Percentiles rank a stretch among this genome's conserved stretches.
Conservation (phyloP, 2,113 vertebrate species). For the Aplodontia rufa region DNA sequence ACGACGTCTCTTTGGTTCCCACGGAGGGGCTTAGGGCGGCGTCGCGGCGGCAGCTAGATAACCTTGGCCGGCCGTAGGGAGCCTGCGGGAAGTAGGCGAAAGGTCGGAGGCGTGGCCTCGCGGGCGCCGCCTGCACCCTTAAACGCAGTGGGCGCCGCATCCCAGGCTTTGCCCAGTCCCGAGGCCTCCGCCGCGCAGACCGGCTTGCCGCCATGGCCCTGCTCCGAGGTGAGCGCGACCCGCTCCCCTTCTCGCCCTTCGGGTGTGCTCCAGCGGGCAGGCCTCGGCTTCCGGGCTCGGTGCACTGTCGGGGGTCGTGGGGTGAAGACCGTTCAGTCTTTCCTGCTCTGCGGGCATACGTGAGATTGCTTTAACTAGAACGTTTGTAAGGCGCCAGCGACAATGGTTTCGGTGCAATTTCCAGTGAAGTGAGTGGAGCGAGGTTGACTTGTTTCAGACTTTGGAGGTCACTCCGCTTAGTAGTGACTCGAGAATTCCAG, state of each 20-base stretch:
- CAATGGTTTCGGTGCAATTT: not conserved
- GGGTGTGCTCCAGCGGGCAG: not conserved
- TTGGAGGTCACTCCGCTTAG: not conserved
- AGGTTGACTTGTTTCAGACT: not conserved
- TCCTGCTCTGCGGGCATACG: accelerated
- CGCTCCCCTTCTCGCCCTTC: not conserved
- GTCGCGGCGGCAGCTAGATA: accelerated
- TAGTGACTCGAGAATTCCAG: not conserved
- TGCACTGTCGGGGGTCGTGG: too few relatives aligned
- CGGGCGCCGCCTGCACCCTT: accelerated
- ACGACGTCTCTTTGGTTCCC: not conserved
- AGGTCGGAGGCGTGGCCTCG: not conserved
- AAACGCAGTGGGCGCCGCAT: accelerated
- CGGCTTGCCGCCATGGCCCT: conserved; percentile 70
- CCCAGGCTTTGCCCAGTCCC: accelerated
- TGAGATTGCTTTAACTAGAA: not conserved
- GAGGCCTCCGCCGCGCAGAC: accelerated
- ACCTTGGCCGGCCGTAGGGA: accelerated
- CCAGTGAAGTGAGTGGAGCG: not conserved
- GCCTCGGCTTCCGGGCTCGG: not conserved
- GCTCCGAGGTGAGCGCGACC: conserved; percentile 80
- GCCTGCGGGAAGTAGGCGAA: not conserved
- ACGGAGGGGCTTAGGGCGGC: accelerated
- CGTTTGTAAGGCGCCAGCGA: not conserved
- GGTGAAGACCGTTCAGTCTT: not conserved